Conservation (phyloP, 1,140 invertebrate species). For the Catajapyx aquilonaris region DNA sequence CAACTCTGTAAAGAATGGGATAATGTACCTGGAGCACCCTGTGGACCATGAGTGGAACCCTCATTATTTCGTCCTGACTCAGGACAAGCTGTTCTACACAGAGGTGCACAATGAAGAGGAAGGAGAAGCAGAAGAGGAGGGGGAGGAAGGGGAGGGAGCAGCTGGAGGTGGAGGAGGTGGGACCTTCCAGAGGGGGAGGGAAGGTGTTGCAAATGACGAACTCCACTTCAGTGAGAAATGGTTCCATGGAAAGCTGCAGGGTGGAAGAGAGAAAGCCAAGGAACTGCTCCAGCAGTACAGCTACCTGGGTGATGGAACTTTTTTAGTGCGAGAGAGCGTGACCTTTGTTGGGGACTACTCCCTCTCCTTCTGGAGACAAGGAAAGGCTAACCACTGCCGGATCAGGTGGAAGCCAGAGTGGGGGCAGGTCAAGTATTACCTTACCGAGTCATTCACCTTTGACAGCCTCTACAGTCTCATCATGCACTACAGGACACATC, state of each 20-base stretch:
- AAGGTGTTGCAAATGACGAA: slow-evolving; percentile 34
- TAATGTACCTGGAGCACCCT: slow-evolving; percentile 73
- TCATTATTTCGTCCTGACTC: slow-evolving; percentile 86
- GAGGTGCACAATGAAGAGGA: slow-evolving; percentile 27
- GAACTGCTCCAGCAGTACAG: slow-evolving; percentile 55
- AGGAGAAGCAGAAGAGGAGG: slow-evolving; percentile 34
- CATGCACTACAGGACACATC: slow-evolving; percentile 69
- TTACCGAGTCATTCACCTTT: slow-evolving; percentile 74
- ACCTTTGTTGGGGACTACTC: slow-evolving; percentile 94
- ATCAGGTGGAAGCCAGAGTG: slow-evolving; percentile 76
- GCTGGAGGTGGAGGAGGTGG: slow-evolving; percentile 16
- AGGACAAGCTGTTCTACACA: slow-evolving; percentile 71
- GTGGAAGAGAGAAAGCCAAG: slow-evolving; percentile 52
- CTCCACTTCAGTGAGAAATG: slow-evolving; percentile 87
- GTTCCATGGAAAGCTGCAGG: slow-evolving; percentile 77
- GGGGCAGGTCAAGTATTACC: slow-evolving; percentile 72
- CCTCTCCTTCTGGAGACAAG: slow-evolving; percentile 77
- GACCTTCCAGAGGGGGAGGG: neutral
- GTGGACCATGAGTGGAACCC: slow-evolving; percentile 78
- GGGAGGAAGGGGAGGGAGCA: slow-evolving; percentile 29
- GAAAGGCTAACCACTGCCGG: slow-evolving; percentile 76
- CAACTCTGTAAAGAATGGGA: slow-evolving; percentile 78
- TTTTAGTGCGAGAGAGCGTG: slow-evolving; percentile 82
- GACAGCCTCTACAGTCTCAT: slow-evolving; percentile 85
- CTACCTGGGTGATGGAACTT: slow-evolving; percentile 80